These are phyloP conservation scores for Hetaerina americana DNA, from an alignment of 1,140 invertebrate species.

Conservation along the genomic window DNA sequence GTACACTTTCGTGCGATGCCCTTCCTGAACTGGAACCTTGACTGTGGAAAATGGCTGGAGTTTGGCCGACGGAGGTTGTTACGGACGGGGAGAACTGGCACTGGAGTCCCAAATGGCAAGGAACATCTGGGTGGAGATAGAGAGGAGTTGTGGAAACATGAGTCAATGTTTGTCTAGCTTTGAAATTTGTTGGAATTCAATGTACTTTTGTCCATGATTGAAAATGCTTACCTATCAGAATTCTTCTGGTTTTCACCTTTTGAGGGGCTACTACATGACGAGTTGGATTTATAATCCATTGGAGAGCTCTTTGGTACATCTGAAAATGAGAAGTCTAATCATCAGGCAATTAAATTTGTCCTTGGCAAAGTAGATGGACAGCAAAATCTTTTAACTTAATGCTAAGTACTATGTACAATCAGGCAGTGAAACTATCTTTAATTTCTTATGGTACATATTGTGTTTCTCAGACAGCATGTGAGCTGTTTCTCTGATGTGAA, in stretches of 20 bases:
- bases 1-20: slow-evolving; percentile 71
- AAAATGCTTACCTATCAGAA: slow-evolving; percentile 46
- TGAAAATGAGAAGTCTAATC: slow-evolving; percentile 33
- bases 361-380: not conserved
- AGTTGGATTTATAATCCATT: slow-evolving; percentile 77
- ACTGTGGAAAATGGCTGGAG: slow-evolving; percentile 48
- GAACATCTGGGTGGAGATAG: slow-evolving; percentile 28
- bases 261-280: slow-evolving; percentile 64
- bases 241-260: slow-evolving; percentile 52
- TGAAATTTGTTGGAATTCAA: no score
- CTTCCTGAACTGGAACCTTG: slow-evolving; percentile 77
- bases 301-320: slow-evolving; percentile 77
- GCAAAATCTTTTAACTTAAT: no score
- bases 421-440: no score
- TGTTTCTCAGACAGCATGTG: no score
- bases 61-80: slow-evolving; percentile 50
- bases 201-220: not conserved
- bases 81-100: slow-evolving; percentile 56
- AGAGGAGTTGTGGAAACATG: not conserved
- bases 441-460: no score
- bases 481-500: no score
- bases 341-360: not conserved
- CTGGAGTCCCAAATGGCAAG: slow-evolving; percentile 47
- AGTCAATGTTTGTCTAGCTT: not conserved
- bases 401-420: no score